These are phyloP conservation scores for Equus przewalskii DNA, from an alignment of 2,113 vertebrate species.

Conservation along the genomic window DNA sequence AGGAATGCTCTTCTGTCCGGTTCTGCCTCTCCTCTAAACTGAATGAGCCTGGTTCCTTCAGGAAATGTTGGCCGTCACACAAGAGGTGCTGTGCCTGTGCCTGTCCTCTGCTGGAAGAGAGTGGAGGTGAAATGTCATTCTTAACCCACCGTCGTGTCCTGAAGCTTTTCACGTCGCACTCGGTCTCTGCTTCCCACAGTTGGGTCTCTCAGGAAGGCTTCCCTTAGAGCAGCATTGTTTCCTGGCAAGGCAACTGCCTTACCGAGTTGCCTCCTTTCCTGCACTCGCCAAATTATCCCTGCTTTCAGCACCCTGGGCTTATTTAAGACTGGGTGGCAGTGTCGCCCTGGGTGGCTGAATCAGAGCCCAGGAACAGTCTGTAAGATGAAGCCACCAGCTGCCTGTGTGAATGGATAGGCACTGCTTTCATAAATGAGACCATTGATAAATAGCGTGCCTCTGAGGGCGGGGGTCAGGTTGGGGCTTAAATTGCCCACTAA, in stretches of 20 bases:
- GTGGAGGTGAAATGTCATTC: rapidly evolving
- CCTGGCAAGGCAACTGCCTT: background rate
- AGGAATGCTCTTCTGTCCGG: background rate
- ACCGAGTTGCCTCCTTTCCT: background rate
- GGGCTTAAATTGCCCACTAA: too few species aligned
- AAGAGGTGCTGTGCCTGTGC: background rate
- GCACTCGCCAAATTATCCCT: background rate
- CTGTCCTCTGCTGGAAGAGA: background rate
- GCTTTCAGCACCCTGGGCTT: background rate
- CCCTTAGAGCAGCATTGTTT: background rate
- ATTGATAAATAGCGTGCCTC: too few species aligned
- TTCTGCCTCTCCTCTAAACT: background rate
- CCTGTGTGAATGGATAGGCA: rapidly evolving
- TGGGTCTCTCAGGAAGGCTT: background rate
- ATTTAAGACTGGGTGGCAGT: background rate
- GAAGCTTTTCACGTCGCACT: background rate
- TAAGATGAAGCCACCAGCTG: rapidly evolving
- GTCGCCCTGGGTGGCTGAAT: background rate
- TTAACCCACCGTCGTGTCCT: background rate
- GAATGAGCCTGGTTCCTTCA: background rate
- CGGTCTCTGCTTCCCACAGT: background rate
- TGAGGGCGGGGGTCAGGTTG: rapidly evolving
- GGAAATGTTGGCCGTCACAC: background rate
- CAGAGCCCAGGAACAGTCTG: background rate
- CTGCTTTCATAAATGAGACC: rapidly evolving